A percentile compares a stretch with the other conserved stretches of the same genome.
Conservation (phyloP, 37 sponge, comb jelly and placozoan species). For the Hormiphora californensis region DNA sequence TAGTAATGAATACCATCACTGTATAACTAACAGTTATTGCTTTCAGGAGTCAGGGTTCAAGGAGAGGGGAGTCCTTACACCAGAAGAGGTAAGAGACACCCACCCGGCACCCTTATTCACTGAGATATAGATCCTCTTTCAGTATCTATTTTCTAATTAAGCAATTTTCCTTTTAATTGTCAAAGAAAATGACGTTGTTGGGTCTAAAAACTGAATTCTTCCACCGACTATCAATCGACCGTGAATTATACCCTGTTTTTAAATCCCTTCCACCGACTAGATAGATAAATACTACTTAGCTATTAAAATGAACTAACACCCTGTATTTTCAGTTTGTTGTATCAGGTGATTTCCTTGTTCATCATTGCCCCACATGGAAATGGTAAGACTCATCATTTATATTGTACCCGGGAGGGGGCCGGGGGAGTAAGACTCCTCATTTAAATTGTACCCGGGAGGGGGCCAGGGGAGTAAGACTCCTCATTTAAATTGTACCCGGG, state of each 20-base stretch:
- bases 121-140: neutral
- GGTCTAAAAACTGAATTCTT: no score
- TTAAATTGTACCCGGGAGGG: conserved; percentile 40
- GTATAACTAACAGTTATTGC: neutral
- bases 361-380: conserved; percentile 96
- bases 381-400: conserved; percentile 64
- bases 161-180: no score
- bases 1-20: no score
- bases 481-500: no score
- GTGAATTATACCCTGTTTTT: no score
- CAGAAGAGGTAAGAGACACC: conserved; percentile 75
- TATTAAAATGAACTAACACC: no score
- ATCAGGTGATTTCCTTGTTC: conserved; percentile 90
- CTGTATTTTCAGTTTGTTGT: conserved; percentile 81
- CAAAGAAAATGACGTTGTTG: no score
- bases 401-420: neutral
- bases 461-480: no score
- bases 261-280: no score
- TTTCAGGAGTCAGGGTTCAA: conserved; percentile 90
- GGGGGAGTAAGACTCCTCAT: neutral
- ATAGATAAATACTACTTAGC: no score
- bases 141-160: no score
- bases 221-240: no score
- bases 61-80: conserved; percentile 89
- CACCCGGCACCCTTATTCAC: neutral